Evolutionary conservation across 2,797 vertebrate species (phyloP), one percentile per base, ranked within the genome.

Genomic region (Acipenser transmontanus): DNA sequence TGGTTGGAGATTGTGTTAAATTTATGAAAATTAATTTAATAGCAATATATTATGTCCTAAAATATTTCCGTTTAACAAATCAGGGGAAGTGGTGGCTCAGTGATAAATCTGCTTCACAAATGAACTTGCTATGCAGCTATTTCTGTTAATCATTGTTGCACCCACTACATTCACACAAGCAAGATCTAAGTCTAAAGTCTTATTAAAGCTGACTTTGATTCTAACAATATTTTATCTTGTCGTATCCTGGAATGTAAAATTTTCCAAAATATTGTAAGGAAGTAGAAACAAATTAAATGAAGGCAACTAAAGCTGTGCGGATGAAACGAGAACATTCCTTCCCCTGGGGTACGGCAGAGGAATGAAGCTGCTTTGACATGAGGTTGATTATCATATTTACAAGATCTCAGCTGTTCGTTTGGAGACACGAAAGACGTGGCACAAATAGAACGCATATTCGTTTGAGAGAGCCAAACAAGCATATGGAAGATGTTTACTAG

Each of bases 151-250:
- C 34, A 34, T 34, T 34, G 34, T 34, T 34, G 34, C 4, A 34
- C 1, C 34, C 34, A 34, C 4, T 34, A 34, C 34, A 34, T 34
- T 34, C 3, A 0, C 34, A 34, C 34, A 3, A 34, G 34, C 34
- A 34, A 34, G 34, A 34, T 4, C 34, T 34, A 34, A 1, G 34
- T 4, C 34, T 34, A 3, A 34, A 34, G 4, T 34, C 4, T 34
- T 34, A 34, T 4, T 34, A 34, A 34, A 34, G 34, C 34, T 34
- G 34, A 34, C 34, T 34, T 34, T 34, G 34, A 34, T 34, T 34
- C 34, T 34, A 78, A 73, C 66, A 63, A 49, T 68, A 66, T 1
- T 61, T 68, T 69, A 34, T 34, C 34, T 34, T 34, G 34, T 4
- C 4, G 34, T 34, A 34, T 34, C 34, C 34, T 34, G 34, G 34